Conservation (phyloP, 2,797 vertebrate species). For the Syngnathus rostellatus region DNA sequence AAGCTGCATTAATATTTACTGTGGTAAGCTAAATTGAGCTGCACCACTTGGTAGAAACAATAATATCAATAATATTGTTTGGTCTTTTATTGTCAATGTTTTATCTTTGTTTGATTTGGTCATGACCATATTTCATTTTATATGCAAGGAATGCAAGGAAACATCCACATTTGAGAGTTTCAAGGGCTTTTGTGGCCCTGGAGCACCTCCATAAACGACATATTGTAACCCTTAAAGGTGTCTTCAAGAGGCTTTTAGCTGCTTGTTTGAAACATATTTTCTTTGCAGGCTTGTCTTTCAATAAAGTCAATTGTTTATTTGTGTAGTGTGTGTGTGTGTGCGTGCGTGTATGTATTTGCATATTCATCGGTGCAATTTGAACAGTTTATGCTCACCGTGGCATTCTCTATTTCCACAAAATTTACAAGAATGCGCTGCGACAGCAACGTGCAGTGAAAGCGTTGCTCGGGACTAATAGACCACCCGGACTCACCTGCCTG, state of each 20-base stretch:
- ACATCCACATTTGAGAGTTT: constrained; percentile 9
- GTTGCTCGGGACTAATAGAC: background rate
- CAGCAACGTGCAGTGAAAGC: background rate
- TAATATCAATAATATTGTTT: background rate
- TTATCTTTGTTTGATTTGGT: background rate
- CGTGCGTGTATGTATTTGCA: constrained; percentile 43
- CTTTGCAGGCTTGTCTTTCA: constrained; percentile 28
- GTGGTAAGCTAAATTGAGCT: background rate
- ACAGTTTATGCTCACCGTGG: background rate
- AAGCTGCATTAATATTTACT: no score
- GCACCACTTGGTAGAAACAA: background rate
- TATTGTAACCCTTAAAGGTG: constrained; percentile 30
- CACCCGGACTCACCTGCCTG: background rate
- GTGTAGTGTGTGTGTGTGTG: constrained; percentile 32
- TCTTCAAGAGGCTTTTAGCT: constrained; percentile 27
- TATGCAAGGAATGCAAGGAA: background rate
- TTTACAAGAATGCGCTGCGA: background rate
- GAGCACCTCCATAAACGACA: constrained; percentile 19
- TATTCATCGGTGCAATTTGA: constrained; percentile 4
- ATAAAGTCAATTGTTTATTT: constrained; percentile 51
- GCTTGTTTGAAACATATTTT: constrained; percentile 32
- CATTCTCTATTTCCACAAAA: background rate
- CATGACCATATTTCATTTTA: constrained; percentile 15
- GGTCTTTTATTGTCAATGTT: background rate
- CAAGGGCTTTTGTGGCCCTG: constrained; percentile 4